Conservation (phyloP, 2,888 invertebrate genomes). For the Halocaridina rubra region DNA sequence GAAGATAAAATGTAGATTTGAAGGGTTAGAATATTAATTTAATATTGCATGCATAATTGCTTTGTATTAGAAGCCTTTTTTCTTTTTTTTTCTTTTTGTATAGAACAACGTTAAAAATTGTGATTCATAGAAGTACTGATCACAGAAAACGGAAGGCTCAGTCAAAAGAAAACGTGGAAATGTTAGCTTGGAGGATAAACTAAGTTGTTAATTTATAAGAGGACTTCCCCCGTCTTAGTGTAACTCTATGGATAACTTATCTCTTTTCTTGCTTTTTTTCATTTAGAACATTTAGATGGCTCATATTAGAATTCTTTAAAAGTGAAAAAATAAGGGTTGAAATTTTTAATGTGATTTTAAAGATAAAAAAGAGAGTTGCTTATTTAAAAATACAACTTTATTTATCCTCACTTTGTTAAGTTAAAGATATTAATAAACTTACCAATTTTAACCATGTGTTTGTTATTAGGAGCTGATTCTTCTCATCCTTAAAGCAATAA, state of each 20-base stretch:
- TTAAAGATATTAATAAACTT: constrained; percentile 73
- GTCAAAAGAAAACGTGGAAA: constrained; percentile 62
- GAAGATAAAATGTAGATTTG: constrained; percentile 30
- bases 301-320: constrained; percentile 56
- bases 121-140: constrained; percentile 60
- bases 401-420: constrained; percentile 64
- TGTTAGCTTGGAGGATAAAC: constrained; percentile 64
- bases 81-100: background rate
- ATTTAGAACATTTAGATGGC: constrained; percentile 53
- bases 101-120: constrained; percentile 48
- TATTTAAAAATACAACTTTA: constrained; percentile 64
- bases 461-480: constrained; percentile 94
- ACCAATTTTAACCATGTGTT: constrained; percentile 96
- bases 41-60: constrained; percentile 60
- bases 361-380: constrained; percentile 52
- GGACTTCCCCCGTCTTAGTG: constrained; percentile 39
- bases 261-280: constrained; percentile 19
- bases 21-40: constrained; percentile 55
- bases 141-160: constrained; percentile 59
- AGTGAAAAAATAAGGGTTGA: constrained; percentile 53
- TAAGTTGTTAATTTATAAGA: constrained; percentile 61
- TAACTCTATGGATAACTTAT: constrained; percentile 5
- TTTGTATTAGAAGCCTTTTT: constrained; percentile 54
- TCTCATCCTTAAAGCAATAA: constrained; percentile 82
- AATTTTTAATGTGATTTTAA: constrained; percentile 52